phyloP scores from a whole-genome alignment of 2,888 invertebrate genomes.

The Zygaena filipendulae region DNA sequence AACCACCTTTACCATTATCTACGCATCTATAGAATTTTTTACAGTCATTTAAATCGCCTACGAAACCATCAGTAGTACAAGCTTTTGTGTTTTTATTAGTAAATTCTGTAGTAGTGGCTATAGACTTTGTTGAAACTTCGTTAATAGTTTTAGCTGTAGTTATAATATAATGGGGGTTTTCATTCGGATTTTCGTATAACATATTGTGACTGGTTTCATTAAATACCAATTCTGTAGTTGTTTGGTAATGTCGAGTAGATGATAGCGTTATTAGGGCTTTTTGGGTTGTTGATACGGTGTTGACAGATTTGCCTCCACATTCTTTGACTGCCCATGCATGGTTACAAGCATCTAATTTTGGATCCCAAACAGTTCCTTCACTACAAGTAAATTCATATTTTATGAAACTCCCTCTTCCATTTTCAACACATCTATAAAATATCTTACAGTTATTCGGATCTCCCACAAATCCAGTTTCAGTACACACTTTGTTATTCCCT shows the following conservation, averaged over 20 bases:
- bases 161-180: conserved; percentile 12
- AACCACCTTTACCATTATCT: conserved; percentile 48
- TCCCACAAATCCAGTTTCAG: conserved; percentile 61
- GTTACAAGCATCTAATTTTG: conserved; percentile 65
- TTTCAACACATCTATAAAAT: conserved; percentile 75
- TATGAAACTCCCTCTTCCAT: conserved; percentile 67
- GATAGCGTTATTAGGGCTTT: conserved; percentile 14
- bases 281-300: conserved; percentile 16
- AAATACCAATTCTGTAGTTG: too few species aligned
- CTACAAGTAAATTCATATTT: conserved; percentile 74
- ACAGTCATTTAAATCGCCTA: conserved; percentile 65
- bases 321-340: conserved; percentile 61
- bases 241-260: too few species aligned
- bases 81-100: conserved; percentile 1
- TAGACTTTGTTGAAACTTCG: conserved; percentile 49
- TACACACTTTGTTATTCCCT: not conserved
- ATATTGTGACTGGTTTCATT: too few species aligned
- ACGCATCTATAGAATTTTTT: conserved; percentile 77
- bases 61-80: conserved; percentile 67
- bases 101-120: not conserved
- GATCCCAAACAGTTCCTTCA: conserved; percentile 74
- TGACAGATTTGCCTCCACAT: conserved; percentile 25
- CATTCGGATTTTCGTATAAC: conserved; percentile 10
- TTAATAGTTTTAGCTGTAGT: conserved; percentile 15
- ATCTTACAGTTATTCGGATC: conserved; percentile 69